phyloP scores from a whole-genome alignment of 2,888 invertebrate species.

The Germaria angustata region DNA sequence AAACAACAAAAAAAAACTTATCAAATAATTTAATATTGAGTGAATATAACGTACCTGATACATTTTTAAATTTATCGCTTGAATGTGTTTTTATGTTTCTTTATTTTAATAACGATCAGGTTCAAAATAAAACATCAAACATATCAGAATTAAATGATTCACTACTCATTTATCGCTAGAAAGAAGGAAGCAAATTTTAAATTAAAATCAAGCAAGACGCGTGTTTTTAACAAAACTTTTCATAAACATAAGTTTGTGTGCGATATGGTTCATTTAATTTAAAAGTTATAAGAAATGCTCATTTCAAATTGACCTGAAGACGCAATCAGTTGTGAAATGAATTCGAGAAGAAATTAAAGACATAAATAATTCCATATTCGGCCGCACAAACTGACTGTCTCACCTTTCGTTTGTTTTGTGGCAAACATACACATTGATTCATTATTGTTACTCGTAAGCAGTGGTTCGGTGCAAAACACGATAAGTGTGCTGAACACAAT shows the following conservation, averaged over 20 bases:
- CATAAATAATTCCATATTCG: conserved; percentile 36
- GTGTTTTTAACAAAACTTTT: conserved; percentile 32
- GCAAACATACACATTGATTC: conserved; percentile 25
- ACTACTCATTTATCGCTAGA: conserved; percentile 12
- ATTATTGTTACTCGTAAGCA: conserved; percentile 14
- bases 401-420: conserved; percentile 1
- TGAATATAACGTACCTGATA: conserved; percentile 53
- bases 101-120: conserved; percentile 63
- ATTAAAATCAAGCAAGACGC: conserved; percentile 55
- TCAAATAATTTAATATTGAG: not conserved
- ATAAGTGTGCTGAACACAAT: conserved; percentile 67
- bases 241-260: not conserved
- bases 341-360: conserved; percentile 54
- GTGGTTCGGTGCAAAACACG: conserved; percentile 59
- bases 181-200: conserved; percentile 26
- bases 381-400: not conserved
- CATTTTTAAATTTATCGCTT: conserved; percentile 37
- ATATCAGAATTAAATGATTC: conserved; percentile 54
- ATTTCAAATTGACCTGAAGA: conserved; percentile 62
- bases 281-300: conserved; percentile 49
- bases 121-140: conserved; percentile 45
- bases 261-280: conserved; percentile 57
- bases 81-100: conserved; percentile 24
- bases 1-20: not conserved
- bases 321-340: conserved; percentile 64